phyloP scores from a whole-genome alignment of 92 coral and sea anemone genomes.

The Phenganax subtilis region DNA sequence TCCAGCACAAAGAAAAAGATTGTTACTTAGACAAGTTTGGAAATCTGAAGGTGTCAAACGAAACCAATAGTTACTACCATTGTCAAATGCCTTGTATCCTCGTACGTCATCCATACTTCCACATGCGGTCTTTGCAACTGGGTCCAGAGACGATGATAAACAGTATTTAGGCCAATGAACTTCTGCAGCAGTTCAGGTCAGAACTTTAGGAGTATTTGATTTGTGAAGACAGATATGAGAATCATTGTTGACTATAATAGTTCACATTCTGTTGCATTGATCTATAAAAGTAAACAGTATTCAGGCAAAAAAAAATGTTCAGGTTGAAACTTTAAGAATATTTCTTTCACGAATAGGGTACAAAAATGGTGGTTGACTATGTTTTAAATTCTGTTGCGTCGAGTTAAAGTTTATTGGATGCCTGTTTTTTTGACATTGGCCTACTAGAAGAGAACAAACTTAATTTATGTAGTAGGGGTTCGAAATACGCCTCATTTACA shows the following conservation, averaged over 20 bases:
- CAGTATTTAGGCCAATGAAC: constrained; percentile 35
- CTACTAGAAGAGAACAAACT: too few species aligned
- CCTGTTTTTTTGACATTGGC: too few species aligned
- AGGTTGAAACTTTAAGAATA: too few species aligned
- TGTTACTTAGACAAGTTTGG: constrained; percentile 48
- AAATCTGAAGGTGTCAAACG: constrained; percentile 44
- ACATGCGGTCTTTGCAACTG: constrained; percentile 49
- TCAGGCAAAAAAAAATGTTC: too few species aligned
- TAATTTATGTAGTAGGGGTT: too few species aligned
- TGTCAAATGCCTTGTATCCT: constrained; percentile 45
- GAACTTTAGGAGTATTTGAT: constrained; percentile 7
- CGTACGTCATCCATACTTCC: constrained; percentile 52
- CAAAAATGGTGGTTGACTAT: too few species aligned
- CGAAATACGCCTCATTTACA: too few species aligned
- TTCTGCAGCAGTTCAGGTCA: constrained; percentile 37
- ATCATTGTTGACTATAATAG: background rate
- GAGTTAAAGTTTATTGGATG: too few species aligned
- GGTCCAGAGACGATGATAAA: constrained; percentile 50
- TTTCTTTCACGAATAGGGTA: too few species aligned
- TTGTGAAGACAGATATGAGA: background rate
- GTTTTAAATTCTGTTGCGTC: too few species aligned
- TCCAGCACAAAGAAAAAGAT: constrained; percentile 60
- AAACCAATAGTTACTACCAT: constrained; percentile 52
- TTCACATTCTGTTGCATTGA: background rate
- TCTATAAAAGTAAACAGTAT: background rate